A percentile compares a stretch with the other conserved stretches of the same genome.
These are phyloP conservation scores for Malthinus flaveolus DNA, from an alignment of 2,888 invertebrate species.

Conservation along the genomic window DNA sequence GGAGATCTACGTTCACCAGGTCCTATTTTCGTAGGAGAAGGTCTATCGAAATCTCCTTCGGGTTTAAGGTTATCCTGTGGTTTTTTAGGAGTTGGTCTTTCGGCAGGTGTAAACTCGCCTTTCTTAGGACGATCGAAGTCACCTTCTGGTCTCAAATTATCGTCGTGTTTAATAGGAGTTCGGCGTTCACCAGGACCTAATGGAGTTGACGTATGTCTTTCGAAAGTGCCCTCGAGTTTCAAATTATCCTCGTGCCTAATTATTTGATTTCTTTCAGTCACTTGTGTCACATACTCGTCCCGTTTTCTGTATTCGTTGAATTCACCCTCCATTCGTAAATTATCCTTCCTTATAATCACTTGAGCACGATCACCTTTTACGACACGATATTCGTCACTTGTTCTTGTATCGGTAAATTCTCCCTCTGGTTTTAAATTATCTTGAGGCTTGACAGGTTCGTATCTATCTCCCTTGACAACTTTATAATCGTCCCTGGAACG, in stretches of 20 bases:
- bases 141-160: constrained; percentile 61
- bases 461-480: constrained; percentile 64
- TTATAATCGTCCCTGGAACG: constrained; percentile 59
- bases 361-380: constrained; percentile 65
- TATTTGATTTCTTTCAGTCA: constrained; percentile 62
- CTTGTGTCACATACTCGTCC: constrained; percentile 62
- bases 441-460: constrained; percentile 52
- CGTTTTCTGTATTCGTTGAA: constrained; percentile 56
- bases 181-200: constrained; percentile 62
- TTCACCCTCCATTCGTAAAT: constrained; percentile 70
- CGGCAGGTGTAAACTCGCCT: constrained; percentile 55
- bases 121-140: constrained; percentile 58
- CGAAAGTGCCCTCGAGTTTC: constrained; percentile 63
- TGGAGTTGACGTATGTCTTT: constrained; percentile 63
- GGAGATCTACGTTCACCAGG: constrained; percentile 59
- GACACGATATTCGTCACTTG: constrained; percentile 59
- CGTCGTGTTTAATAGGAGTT: constrained; percentile 56
- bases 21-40: constrained; percentile 48
- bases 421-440: constrained; percentile 74
- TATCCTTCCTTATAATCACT: constrained; percentile 66
- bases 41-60: constrained; percentile 63
- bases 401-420: constrained; percentile 56
- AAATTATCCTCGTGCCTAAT: constrained; percentile 62
- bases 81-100: constrained; percentile 51
- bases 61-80: constrained; percentile 61